These are phyloP conservation scores for Agrochola litura DNA, from an alignment of 2,888 invertebrate genomes.

Conservation along the genomic window DNA sequence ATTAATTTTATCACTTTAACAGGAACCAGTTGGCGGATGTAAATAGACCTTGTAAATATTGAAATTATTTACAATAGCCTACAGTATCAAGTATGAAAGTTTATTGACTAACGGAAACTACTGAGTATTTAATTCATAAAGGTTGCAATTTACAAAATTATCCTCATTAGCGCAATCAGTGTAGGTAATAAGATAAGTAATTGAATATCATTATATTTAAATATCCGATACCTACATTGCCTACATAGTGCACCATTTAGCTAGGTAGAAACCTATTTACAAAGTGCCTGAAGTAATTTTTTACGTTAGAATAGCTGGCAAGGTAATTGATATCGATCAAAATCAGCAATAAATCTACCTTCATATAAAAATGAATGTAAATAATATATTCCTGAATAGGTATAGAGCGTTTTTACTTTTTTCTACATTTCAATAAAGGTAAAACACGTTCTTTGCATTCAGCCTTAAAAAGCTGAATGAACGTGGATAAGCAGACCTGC, in stretches of 20 bases:
- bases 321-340: background rate
- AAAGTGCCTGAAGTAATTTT: background rate
- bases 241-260: background rate
- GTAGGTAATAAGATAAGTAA: conserved; percentile 11
- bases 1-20: background rate
- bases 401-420: background rate
- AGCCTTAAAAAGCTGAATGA: background rate
- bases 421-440: background rate
- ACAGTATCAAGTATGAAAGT: conserved; percentile 35
- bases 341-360: background rate
- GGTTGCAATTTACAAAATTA: conserved; percentile 55
- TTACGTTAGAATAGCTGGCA: background rate
- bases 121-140: conserved; percentile 41
- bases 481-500: background rate
- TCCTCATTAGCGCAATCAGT: conserved; percentile 36
- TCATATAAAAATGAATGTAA: background rate
- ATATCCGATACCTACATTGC: conserved; percentile 13
- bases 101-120: conserved; percentile 56
- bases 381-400: background rate
- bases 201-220: conserved; percentile 8
- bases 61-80: conserved; percentile 20
- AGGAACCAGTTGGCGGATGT: conserved; percentile 42
- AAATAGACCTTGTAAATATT: conserved; percentile 51
- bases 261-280: background rate
- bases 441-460: conserved; percentile 4